Base-by-base conservation (phyloP, 2,113 vertebrate genomes). In the Lamprologus tigripictilis region DNA sequence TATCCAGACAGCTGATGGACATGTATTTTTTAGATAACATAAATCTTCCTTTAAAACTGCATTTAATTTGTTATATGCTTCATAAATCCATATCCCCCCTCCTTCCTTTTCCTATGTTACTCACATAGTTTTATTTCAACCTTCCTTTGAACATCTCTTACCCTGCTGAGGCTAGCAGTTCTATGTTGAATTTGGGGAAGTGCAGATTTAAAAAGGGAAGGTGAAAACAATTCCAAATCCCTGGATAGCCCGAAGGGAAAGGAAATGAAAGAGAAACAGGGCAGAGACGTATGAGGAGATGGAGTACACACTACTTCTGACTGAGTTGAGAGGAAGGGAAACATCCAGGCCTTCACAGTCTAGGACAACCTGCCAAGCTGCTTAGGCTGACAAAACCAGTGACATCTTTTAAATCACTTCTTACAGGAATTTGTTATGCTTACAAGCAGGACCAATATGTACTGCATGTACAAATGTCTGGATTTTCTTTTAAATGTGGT, bases 301-400 rank as follows among this genome's bases (percentile, higher is more conserved):
- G 40, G 31, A 51, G 49, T 76, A 49, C 47, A 68, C 57, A 63
- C 49, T 83, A 47, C 58, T 61, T 87, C 28, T 80, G 53, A 81
- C 58, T 68, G 33, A 85, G 47, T n/a, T 82, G 73, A 81, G 58
- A 76, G 53, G 61, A 83, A 57, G 81, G 49, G 82, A 88, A 68
- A 80, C 47, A 49, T 90, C 84, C 45, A 87, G 80, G 58, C 51
- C 86, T 84, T 81, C 10, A 19, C 83, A 82, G 82, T 86, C 21
- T 86, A 86, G 86, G 83, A 92, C 85, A 71, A 71, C 47, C 86
- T 90, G 84, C 42, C 47, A 91, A 86, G 79, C 80, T 83, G 86
- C 86, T 87, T 66, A 71, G 86, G 73, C 81, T 88, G 63, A 87
- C 83, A 88, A 84, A 92, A 86, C 11, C 66, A 66, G 68, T 19